Evolutionary conservation across 2,888 invertebrate genomes (phyloP).

Genomic region (Muschampia plurimacula): DNA sequence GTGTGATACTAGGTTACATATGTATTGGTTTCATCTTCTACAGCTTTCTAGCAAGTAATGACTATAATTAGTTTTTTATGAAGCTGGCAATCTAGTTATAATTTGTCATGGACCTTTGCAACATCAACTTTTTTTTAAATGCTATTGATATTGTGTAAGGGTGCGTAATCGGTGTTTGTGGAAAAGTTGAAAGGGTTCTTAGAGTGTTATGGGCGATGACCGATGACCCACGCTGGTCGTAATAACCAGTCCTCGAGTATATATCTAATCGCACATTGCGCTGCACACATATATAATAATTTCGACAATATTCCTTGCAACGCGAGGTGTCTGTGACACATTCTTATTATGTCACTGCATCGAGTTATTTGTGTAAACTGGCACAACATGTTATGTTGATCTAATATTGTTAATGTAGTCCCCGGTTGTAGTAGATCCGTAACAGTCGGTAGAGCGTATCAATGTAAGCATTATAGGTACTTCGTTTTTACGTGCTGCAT

Average conservation of each 20-base stretch:
- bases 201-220: background rate
- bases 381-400: background rate
- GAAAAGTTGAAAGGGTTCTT: background rate
- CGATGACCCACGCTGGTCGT: background rate
- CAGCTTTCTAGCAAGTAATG: no score
- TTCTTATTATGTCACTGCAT: conserved; percentile 1
- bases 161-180: background rate
- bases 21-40: no score
- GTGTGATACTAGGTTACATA: background rate
- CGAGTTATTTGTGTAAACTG: conserved; percentile 23
- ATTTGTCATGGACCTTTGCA: no score
- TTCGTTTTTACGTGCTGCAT: background rate
- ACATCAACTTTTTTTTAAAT: background rate
- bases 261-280: background rate
- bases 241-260: background rate
- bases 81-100: no score
- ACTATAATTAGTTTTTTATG: no score
- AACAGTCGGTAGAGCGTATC: conserved; percentile 5
- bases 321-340: conserved; percentile 10
- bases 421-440: background rate
- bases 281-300: no score
- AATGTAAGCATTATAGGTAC: background rate
- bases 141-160: background rate
- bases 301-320: no score
- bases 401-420: background rate